These are phyloP conservation scores for Drosophila tanythrix DNA, from an alignment of 2,888 invertebrate genomes.

Conservation along the genomic window DNA sequence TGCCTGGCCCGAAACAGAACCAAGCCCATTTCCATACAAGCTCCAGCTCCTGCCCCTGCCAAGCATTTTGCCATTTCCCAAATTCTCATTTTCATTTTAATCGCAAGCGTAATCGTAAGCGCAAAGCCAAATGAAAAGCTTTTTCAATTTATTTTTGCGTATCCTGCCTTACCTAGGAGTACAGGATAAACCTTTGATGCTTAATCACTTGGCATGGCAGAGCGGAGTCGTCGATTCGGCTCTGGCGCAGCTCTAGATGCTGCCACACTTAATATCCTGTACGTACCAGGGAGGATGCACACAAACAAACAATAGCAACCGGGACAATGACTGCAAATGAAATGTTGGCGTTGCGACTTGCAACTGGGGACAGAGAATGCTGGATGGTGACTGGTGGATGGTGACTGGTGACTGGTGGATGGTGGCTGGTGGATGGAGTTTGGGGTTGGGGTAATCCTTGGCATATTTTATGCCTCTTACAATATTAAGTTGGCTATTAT, in stretches of 20 bases:
- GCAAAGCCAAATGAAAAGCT: constrained; percentile 70
- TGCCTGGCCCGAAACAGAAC: background rate
- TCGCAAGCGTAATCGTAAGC: constrained; percentile 62
- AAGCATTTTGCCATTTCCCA: background rate
- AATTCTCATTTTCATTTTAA: constrained; percentile 68
- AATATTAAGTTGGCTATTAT: constrained; percentile 39
- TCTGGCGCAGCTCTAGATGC: constrained; percentile 28
- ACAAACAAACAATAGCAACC: background rate
- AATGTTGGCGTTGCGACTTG: constrained; percentile 1
- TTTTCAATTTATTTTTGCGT: constrained; percentile 73
- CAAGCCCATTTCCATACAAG: constrained; percentile 34
- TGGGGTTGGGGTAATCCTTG: constrained; percentile 4
- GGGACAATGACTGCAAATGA: constrained; percentile 6
- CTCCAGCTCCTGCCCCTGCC: background rate
- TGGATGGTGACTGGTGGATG: background rate
- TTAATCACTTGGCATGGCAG: constrained; percentile 62
- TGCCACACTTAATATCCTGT: constrained; percentile 59
- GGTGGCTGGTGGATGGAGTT: background rate
- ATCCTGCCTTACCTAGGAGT: constrained; percentile 49
- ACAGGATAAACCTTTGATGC: constrained; percentile 63
- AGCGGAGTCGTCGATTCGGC: constrained; percentile 17
- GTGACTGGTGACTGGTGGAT: background rate
- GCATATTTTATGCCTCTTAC: constrained; percentile 62
- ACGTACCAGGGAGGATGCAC: constrained; percentile 1
- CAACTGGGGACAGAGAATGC: background rate